phyloP scores from a whole-genome alignment of 2,113 vertebrate genomes.

The Macheiramphus alcinus region DNA sequence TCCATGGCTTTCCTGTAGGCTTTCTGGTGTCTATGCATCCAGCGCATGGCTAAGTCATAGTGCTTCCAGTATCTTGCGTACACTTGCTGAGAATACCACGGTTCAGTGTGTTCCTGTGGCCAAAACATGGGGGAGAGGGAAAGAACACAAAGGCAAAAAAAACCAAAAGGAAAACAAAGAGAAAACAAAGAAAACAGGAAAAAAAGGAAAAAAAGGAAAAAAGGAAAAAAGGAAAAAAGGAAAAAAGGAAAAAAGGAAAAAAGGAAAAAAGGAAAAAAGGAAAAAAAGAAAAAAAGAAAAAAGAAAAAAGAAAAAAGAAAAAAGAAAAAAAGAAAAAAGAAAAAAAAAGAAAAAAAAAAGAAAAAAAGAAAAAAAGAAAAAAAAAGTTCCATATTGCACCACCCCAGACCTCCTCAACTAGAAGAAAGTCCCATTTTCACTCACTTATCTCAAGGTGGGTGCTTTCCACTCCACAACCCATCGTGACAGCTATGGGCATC shows the following conservation, averaged over 20 bases:
- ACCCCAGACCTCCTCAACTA: neutral
- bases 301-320: no score
- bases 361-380: no score
- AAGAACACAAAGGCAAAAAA: neutral
- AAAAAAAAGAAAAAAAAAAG: no score
- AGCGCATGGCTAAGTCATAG: slow-evolving; percentile 86
- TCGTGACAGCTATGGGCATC: neutral
- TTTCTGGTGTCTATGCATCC: slow-evolving; percentile 81
- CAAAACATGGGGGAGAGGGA: neutral
- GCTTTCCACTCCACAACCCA: neutral
- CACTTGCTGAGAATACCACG: slow-evolving; percentile 76
- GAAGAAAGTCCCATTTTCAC: neutral
- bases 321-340: neutral
- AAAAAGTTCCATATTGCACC: neutral
- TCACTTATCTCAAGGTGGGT: neutral
- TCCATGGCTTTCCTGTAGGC: slow-evolving; percentile 83
- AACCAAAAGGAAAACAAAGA: no score
- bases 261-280: no score
- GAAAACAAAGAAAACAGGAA: no score
- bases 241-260: no score
- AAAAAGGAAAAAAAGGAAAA: no score
- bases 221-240: no score
- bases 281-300: neutral
- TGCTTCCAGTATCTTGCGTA: slow-evolving; percentile 91
- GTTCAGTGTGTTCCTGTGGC: neutral